phyloP scores from a whole-genome alignment of 2,113 vertebrate species.

The Pachypanchax playfairii region DNA sequence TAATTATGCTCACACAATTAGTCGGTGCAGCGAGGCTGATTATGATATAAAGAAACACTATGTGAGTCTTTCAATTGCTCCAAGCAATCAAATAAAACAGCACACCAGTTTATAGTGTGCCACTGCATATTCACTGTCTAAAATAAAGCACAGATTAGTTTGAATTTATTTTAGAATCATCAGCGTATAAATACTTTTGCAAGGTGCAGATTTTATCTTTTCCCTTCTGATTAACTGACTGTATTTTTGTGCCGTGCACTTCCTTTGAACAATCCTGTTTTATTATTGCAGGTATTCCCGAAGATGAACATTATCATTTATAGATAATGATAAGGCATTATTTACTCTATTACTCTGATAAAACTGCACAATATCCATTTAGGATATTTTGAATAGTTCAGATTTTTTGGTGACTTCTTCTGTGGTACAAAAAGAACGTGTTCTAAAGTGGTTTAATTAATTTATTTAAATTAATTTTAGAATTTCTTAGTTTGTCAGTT shows the following conservation, averaged over 20 bases:
- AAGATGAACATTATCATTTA: not conserved
- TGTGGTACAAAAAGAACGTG: too few species aligned
- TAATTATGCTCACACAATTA: slow-evolving; percentile 23
- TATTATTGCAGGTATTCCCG: not conserved
- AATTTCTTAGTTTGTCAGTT: not conserved
- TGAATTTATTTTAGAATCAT: not conserved
- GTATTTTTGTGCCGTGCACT: not conserved
- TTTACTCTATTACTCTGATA: too few species aligned
- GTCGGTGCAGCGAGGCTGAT: not conserved
- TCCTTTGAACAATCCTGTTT: not conserved
- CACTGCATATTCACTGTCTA: too few species aligned
- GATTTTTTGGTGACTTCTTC: too few species aligned
- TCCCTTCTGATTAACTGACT: not conserved
- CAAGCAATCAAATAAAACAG: too few species aligned
- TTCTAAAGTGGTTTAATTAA: too few species aligned
- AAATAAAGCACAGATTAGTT: not conserved
- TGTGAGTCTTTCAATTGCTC: not conserved
- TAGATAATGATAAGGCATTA: too few species aligned
- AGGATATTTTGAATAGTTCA: too few species aligned
- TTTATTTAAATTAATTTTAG: too few species aligned
- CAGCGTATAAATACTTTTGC: not conserved
- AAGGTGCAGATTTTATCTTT: not conserved
- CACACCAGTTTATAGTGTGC: too few species aligned
- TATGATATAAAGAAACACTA: not conserved
- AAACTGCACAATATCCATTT: too few species aligned